Conservation (phyloP, 2,113 vertebrate genomes). For the Pogona vitticeps region DNA sequence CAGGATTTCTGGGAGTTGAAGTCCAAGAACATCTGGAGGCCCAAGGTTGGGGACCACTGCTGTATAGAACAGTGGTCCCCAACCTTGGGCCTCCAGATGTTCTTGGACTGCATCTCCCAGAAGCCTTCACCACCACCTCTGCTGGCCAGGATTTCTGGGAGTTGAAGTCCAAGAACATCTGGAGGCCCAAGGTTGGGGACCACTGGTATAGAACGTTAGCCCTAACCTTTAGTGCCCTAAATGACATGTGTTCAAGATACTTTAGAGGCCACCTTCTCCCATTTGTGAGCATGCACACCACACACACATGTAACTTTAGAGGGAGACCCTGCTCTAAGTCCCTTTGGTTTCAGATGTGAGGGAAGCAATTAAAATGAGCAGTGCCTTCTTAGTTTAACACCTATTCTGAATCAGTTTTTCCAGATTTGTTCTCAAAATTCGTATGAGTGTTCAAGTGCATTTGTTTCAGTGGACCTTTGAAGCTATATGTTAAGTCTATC, state of each 20-base stretch:
- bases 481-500: neutral
- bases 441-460: neutral
- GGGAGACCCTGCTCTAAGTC: neutral
- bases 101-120: too few relatives aligned
- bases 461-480: neutral
- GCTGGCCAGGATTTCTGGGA: too few relatives aligned
- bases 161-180: too few relatives aligned
- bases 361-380: neutral
- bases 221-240: neutral
- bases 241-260: neutral
- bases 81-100: too few relatives aligned
- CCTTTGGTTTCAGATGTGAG: neutral
- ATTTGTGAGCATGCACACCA: neutral
- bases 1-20: too few relatives aligned
- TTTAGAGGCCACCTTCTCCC: neutral
- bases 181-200: too few relatives aligned
- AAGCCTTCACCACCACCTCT: too few relatives aligned
- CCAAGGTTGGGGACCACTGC: too few relatives aligned
- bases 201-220: neutral
- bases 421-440: neutral
- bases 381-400: neutral
- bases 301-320: neutral
- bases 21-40: too few relatives aligned
- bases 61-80: too few relatives aligned
- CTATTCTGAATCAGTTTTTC: neutral